These are phyloP conservation scores for Dunckerocampus dactyliophorus DNA, from an alignment of 2,113 vertebrate genomes.

Conservation along the genomic window DNA sequence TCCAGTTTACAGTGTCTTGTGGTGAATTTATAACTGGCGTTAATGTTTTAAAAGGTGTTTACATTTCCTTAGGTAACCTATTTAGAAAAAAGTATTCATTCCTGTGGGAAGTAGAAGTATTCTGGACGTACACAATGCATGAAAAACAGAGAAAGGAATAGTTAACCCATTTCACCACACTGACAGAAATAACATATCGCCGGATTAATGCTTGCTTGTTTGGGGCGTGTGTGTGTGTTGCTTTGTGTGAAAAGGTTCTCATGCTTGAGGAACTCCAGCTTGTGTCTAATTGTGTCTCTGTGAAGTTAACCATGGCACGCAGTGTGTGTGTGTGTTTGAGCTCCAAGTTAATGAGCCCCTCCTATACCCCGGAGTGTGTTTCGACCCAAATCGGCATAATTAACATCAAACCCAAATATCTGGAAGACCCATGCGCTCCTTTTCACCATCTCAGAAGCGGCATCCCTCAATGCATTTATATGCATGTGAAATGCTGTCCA, in stretches of 20 bases:
- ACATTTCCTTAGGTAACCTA: background rate
- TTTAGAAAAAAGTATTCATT: too few relatives aligned
- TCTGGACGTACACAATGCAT: too few relatives aligned
- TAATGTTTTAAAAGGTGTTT: too few relatives aligned
- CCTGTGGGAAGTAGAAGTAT: too few relatives aligned
- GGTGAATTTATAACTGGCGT: too few relatives aligned
- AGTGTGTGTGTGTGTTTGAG: constrained; percentile 29
- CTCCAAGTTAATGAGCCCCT: constrained; percentile 60
- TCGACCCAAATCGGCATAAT: constrained; percentile 69
- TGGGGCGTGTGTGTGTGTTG: constrained; percentile 3
- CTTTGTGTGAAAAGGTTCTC: constrained; percentile 16
- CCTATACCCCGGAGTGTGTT: constrained; percentile 47
- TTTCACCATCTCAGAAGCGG: background rate
- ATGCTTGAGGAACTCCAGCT: constrained; percentile 35
- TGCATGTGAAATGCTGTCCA: constrained; percentile 20
- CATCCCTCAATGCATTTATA: constrained; percentile 31
- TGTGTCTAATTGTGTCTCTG: constrained; percentile 42
- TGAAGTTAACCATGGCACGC: constrained; percentile 14
- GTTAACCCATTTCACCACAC: background rate
- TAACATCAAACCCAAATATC: constrained; percentile 61
- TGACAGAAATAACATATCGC: constrained; percentile 52
- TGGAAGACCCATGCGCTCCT: constrained; percentile 21
- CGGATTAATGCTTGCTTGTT: constrained; percentile 28
- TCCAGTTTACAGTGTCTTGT: too few relatives aligned
- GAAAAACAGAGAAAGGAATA: too few relatives aligned